phyloP scores from a whole-genome alignment of 2,113 vertebrate species.

The Alligator sinensis region DNA sequence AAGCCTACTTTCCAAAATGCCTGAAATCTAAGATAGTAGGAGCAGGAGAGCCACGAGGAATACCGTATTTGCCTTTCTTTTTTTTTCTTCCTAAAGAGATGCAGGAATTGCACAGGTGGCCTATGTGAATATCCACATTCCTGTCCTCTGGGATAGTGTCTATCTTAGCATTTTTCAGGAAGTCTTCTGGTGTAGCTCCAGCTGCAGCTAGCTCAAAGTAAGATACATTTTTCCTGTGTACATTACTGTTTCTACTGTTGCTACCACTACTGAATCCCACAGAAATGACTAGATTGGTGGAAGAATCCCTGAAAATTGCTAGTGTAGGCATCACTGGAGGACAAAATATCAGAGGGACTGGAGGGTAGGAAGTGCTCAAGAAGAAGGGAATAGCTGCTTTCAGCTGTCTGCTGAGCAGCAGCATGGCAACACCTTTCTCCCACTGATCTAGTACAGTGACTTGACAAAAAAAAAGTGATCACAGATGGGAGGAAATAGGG shows the following conservation, averaged over 20 bases:
- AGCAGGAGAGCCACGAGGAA: neutral
- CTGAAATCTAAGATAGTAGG: neutral
- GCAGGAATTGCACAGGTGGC: no score
- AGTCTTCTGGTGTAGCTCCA: neutral
- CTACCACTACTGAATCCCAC: neutral
- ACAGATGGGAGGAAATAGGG: neutral
- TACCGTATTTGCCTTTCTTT: neutral
- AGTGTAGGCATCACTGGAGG: neutral
- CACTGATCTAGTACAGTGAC: neutral
- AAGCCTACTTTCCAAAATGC: accelerated
- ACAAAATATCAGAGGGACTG: neutral
- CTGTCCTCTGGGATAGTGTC: neutral
- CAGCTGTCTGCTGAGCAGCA: neutral
- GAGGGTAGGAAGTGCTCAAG: neutral
- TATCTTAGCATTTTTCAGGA: neutral
- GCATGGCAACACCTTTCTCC: neutral
- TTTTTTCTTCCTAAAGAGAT: neutral
- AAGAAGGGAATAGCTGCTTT: neutral
- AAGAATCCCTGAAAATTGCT: neutral
- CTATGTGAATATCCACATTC: no score
- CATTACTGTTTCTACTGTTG: neutral
- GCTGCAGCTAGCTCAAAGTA: neutral
- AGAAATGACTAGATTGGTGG: neutral
- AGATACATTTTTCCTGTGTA: neutral
- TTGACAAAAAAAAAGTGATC: no score